Evolutionary conservation across 1,140 invertebrate species (phyloP), one percentile per base, ranked within the genome.

Genomic region (Muscidifurax raptorellus): DNA sequence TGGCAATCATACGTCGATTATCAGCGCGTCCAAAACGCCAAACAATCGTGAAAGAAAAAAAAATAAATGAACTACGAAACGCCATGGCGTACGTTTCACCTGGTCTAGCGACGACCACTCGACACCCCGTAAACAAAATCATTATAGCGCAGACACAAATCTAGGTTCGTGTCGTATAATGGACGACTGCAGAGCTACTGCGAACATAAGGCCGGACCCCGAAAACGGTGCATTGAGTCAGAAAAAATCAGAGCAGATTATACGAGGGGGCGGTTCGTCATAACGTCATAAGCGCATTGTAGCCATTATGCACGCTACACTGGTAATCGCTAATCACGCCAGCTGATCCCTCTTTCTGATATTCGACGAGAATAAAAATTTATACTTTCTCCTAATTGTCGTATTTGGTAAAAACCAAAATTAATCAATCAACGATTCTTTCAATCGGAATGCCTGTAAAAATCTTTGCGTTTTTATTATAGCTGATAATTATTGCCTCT

Each of bases 61-160:
- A 71, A 66, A n/a, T 25, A n/a, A 44, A 44, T 22, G 72, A 30
- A 52, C 47, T 52, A 12, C 0, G 47, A 52, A 52, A 52, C 47
- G 64, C 64, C 4, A 15, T 64, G 22, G 28, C 5, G 44, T 28
- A 36, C 89, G 88, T 87, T 91, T 90, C 90, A 92, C 89, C 89
- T 91, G 90, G 89, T 82, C 86, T 86, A 85, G 76, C 82, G 83
- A 85, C 85, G 75, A 88, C 88, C n/a, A 64, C 25, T 52, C 47
- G 90, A 91, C 88, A 80, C 67, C 75, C 67, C 78, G 89, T 90
- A 92, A 93, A 93, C 91, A 93, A 92, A 92, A 89, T 91, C 90
- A 93, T 92, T 92, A 92, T 18, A 40, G 71, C 28, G 86, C 78
- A 85, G 77, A 9, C 36, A 18, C 7, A 25, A 27, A 66, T 7